Percentiles rank a stretch among this genome's conserved stretches.
Evolutionary conservation across 2,113 vertebrate genomes (phyloP).

Genomic region (Xiphorhynchus elegans): DNA sequence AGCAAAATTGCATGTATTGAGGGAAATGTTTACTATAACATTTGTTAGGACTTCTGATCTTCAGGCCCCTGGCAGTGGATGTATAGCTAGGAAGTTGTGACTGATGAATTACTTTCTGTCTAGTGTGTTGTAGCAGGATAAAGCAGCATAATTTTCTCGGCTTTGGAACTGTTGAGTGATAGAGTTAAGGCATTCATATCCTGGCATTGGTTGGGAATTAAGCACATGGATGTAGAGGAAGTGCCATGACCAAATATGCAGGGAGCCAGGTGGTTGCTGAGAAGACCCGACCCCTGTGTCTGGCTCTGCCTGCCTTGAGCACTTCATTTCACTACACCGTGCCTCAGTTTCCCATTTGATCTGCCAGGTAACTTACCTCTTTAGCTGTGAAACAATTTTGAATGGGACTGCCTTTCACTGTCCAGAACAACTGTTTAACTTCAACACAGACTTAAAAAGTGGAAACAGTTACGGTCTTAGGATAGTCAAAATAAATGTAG

Average conservation of each 20-base stretch:
- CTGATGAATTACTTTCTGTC: background rate
- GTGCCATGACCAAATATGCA: background rate
- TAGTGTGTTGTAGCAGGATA: background rate
- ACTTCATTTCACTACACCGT: background rate
- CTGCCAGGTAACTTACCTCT: fast-evolving
- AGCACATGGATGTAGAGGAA: fast-evolving
- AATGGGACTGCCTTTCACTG: background rate
- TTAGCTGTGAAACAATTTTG: background rate
- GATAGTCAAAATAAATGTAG: background rate
- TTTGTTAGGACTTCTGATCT: background rate
- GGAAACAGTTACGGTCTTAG: background rate
- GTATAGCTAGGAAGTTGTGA: background rate
- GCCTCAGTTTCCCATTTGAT: background rate
- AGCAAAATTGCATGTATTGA: background rate
- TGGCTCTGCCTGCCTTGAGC: background rate
- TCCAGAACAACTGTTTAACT: background rate
- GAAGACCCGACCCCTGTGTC: background rate
- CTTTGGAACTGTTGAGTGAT: background rate
- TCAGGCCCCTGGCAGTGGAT: background rate
- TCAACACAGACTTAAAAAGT: background rate
- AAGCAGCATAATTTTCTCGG: background rate
- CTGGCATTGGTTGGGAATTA: background rate
- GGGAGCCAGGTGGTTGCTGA: background rate
- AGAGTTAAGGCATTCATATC: background rate
- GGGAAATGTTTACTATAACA: background rate